Percentiles rank a stretch among this genome's conserved stretches.
Conservation (phyloP, 2,888 invertebrate genomes). For the Thera obeliscata region DNA sequence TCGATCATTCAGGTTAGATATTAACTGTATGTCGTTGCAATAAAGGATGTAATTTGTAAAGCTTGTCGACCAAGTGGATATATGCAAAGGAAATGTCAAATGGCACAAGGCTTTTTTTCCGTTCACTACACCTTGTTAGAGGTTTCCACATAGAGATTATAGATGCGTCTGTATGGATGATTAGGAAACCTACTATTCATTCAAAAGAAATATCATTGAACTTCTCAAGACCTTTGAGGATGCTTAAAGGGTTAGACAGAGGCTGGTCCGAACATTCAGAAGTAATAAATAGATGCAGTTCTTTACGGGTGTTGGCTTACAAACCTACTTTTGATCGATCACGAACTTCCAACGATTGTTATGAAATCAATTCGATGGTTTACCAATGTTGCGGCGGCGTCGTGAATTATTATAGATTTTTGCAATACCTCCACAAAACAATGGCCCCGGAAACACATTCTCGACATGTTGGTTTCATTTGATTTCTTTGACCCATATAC, state of each 20-base stretch:
- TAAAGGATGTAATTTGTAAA: constrained; percentile 15
- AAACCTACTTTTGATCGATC: neutral
- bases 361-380: constrained; percentile 9
- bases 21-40: constrained; percentile 16
- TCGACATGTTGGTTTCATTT: constrained; percentile 2
- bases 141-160: constrained; percentile 23
- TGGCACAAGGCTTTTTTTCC: constrained; percentile 53
- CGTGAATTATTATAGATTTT: constrained; percentile 14
- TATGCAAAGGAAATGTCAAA: constrained; percentile 46
- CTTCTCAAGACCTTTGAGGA: no score
- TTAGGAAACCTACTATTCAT: neutral
- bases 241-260: no score
- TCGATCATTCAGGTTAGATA: constrained; percentile 25
- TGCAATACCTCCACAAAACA: constrained; percentile 12
- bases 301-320: neutral
- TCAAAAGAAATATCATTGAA: no score
- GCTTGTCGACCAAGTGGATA: constrained; percentile 26
- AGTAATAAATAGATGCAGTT: neutral
- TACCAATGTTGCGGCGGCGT: neutral
- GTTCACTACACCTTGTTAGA: constrained; percentile 44
- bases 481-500: neutral
- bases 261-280: no score
- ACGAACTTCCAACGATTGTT: constrained; percentile 1
- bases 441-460: constrained; percentile 9
- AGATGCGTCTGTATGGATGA: constrained; percentile 10